Evolutionary conservation across 2,888 invertebrate species (phyloP).

Genomic region (Temnothorax ravouxi): DNA sequence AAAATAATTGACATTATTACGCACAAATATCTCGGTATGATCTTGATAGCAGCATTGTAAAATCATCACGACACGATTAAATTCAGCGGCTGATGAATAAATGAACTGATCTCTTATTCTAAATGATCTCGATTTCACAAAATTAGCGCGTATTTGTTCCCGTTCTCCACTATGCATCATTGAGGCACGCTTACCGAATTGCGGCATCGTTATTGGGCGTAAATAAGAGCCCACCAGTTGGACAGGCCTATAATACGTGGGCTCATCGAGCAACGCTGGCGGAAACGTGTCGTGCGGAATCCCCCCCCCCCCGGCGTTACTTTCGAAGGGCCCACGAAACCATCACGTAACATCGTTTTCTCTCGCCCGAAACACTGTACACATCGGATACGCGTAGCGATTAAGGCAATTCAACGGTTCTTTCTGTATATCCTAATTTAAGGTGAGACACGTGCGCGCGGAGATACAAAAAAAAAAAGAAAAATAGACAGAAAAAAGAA

Average conservation of each 20-base stretch:
- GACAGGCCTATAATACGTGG: constrained; percentile 39
- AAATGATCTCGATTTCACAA: not conserved
- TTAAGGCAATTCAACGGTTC: constrained; percentile 55
- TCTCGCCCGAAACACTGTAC: constrained; percentile 55
- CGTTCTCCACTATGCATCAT: not conserved
- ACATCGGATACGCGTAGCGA: constrained; percentile 58
- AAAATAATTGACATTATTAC: not conserved
- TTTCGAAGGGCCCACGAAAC: constrained; percentile 25
- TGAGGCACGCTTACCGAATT: not conserved
- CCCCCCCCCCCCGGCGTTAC: not conserved
- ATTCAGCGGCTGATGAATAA: not conserved
- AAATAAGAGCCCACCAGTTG: not conserved
- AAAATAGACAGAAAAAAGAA: not conserved
- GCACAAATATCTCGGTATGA: not conserved
- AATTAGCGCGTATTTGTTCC: not conserved
- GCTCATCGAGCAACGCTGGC: constrained; percentile 30
- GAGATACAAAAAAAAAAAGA: not conserved
- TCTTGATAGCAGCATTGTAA: not conserved
- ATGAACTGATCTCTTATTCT: not conserved
- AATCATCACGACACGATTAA: not conserved
- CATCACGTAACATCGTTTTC: constrained; percentile 46
- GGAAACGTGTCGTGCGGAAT: constrained; percentile 25
- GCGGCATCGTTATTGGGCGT: not conserved
- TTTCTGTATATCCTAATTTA: constrained; percentile 61
- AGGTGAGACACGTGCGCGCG: constrained; percentile 16